Evolutionary conservation across 2,888 invertebrate genomes (phyloP).

Genomic region (Philonicus albiceps): DNA sequence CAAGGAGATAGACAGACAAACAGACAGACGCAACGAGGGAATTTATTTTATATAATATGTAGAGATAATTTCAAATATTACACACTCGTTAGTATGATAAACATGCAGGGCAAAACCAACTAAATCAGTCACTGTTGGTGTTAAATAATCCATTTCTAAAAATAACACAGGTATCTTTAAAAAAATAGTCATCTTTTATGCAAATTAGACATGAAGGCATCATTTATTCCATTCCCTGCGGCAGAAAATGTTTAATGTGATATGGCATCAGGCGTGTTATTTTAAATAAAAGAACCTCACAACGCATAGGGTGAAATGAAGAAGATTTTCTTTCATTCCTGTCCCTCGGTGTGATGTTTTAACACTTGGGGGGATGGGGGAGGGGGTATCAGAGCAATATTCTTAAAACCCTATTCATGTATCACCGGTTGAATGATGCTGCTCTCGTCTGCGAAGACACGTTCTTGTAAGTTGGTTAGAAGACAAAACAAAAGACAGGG

Average conservation of each 20-base stretch:
- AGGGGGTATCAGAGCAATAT: slow-evolving; percentile 34
- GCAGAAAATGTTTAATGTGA: slow-evolving; percentile 36
- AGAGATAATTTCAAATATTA: too few relatives aligned
- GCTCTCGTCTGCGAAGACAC: background rate
- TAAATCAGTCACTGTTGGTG: background rate
- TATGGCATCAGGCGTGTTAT: slow-evolving; percentile 28
- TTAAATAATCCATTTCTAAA: slow-evolving; percentile 19
- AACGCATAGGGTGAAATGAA: background rate
- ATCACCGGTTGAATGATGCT: slow-evolving; percentile 38
- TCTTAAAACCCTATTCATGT: slow-evolving; percentile 41
- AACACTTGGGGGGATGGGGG: background rate
- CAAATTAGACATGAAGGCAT: slow-evolving; percentile 28
- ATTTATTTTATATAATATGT: too few relatives aligned
- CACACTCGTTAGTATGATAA: background rate
- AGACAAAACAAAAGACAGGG: slow-evolving; percentile 27
- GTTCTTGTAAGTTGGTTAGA: slow-evolving; percentile 10
- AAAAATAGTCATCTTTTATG: slow-evolving; percentile 16
- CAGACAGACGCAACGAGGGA: too few relatives aligned
- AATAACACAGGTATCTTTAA: background rate
- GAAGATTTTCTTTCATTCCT: background rate
- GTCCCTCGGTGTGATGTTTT: background rate
- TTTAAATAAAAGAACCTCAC: slow-evolving; percentile 22
- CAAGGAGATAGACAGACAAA: too few relatives aligned
- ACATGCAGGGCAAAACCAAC: background rate
- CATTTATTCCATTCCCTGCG: slow-evolving; percentile 26